A percentile compares a stretch with the other conserved stretches of the same genome.
These are phyloP conservation scores for Tachuris rubrigastra DNA, from an alignment of 2,113 vertebrate genomes.

Conservation along the genomic window DNA sequence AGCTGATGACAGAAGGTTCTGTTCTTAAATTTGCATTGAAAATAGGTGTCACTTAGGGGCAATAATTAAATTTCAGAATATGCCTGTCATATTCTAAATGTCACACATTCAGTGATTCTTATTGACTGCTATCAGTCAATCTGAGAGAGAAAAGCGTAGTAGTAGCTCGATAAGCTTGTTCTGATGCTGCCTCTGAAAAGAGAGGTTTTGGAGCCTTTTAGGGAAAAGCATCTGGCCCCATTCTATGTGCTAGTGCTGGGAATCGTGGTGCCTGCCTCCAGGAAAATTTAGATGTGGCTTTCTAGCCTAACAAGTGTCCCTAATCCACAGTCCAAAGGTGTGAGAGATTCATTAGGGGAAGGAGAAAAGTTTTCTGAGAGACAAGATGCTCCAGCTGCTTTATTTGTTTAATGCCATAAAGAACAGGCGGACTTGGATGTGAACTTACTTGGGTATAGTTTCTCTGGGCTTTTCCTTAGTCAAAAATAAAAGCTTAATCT, in stretches of 20 bases:
- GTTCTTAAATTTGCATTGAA: slow-evolving; percentile 60
- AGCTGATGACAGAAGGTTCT: slow-evolving; percentile 51
- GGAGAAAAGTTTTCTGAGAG: neutral
- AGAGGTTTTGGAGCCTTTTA: neutral
- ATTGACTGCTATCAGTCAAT: slow-evolving; percentile 8
- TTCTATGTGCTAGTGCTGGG: neutral
- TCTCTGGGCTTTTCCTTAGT: neutral
- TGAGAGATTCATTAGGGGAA: neutral
- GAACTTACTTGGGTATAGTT: neutral
- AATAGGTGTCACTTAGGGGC: slow-evolving; percentile 44
- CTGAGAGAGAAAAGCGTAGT: neutral
- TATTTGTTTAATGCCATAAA: fast-evolving
- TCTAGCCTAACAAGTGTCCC: neutral
- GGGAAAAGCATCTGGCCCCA: neutral
- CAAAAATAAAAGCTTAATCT: neutral
- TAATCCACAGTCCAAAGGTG: neutral
- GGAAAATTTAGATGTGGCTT: neutral
- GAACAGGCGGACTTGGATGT: neutral
- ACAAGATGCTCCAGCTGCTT: neutral
- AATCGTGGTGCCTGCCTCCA: neutral
- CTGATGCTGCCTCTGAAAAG: neutral
- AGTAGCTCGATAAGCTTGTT: neutral
- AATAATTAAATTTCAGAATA: slow-evolving; percentile 51
- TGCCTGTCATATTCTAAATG: slow-evolving; percentile 53
- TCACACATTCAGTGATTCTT: neutral